Base-by-base conservation (phyloP, 1,140 invertebrate species). In the Cydia strobilella region DNA sequence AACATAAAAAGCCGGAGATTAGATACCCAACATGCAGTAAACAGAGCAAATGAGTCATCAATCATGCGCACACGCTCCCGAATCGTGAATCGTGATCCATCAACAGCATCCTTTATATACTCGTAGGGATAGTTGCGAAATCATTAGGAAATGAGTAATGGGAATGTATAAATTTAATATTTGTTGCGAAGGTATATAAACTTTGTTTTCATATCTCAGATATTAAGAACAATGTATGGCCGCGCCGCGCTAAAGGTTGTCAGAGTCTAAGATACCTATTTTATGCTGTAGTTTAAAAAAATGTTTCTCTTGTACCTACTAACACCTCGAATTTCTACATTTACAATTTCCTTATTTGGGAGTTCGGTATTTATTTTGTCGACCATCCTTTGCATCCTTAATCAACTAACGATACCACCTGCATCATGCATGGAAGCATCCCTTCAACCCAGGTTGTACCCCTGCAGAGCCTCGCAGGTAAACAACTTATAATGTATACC, bases 1-100 rank as follows among this genome's bases (percentile, higher is more conserved):
- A 39, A 69, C 65, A 69, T 69, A n/a, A 69, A 69, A 69, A 15
- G 27, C 4, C 63, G 54, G 5, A 69, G 65, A 69, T 69, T n/a
- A 69, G 65, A 69, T 69, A 69, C 27, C 27, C 25, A 31, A 63
- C n/a, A 66, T 66, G 12, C 23, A 31, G 63, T 63, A 63, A 25
- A 63, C 62, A 27, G 25, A 27, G 63, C 63, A 31, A 15, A 3
- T 42, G 31, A 69, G 2, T 35, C 65, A 69, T 69, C 65, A 35
- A 69, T 69, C 65, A 69, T 39, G 65, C 65, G 31, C 27, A 31
- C 63, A 69, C 31, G 65, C 27, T 35, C 31, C 31, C 18, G 65
- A 18, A 69, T 18, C 65, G 65, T 69, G 65, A 18, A 69, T 18
- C 65, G 65, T 69, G 65, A 69, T 69, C n/a, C 35, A 31, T 54